phyloP scores from a whole-genome alignment of 1,140 invertebrate genomes.

The Rhynchophorus ferrugineus region DNA sequence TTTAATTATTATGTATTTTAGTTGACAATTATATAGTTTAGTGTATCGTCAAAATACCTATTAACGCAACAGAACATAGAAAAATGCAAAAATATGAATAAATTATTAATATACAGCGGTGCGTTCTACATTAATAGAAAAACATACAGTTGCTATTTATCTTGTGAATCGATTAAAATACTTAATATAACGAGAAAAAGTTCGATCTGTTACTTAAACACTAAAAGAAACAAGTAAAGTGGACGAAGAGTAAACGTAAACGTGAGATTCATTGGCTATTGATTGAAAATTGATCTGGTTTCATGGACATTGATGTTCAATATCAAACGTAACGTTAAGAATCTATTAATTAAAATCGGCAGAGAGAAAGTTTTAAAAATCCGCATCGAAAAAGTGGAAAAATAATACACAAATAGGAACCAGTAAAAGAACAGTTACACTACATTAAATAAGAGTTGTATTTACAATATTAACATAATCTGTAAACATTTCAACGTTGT shows the following conservation, averaged over 20 bases:
- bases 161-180: background rate
- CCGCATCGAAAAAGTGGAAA: no score
- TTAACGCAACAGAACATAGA: background rate
- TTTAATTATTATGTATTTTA: background rate
- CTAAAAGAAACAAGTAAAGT: no score
- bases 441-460: constrained; percentile 5
- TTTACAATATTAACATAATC: constrained; percentile 8
- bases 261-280: no score
- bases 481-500: background rate
- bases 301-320: no score
- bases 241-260: no score
- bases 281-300: no score
- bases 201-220: no score
- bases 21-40: background rate
- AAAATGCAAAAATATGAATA: background rate
- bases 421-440: constrained; percentile 10
- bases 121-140: background rate
- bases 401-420: constrained; percentile 9
- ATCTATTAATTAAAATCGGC: no score
- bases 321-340: no score
- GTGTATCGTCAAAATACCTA: background rate
- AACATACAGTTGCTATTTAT: background rate
- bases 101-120: background rate
- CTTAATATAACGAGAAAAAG: background rate
- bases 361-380: no score